A percentile compares a stretch with the other conserved stretches of the same genome.
Evolutionary conservation across 1,140 invertebrate genomes (phyloP).

Genomic region (Drosophila jambulina): DNA sequence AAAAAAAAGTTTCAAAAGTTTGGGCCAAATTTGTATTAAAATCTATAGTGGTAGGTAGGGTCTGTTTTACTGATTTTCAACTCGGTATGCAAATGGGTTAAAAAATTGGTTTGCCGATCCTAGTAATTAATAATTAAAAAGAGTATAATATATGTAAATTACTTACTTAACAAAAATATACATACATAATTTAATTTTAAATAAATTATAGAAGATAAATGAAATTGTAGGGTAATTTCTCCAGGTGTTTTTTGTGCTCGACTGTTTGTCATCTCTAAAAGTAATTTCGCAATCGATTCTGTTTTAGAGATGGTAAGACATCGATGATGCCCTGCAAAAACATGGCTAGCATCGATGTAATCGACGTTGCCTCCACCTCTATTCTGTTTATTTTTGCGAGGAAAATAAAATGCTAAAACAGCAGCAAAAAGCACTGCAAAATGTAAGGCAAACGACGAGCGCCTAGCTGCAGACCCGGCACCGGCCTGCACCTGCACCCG

Average conservation of each 20-base stretch:
- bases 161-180: too few relatives aligned
- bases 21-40: too few relatives aligned
- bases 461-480: slow-evolving; percentile 51
- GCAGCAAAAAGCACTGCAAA: slow-evolving; percentile 41
- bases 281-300: slow-evolving; percentile 37
- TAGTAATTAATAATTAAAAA: too few relatives aligned
- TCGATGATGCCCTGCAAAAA: not conserved
- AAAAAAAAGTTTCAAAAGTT: too few relatives aligned
- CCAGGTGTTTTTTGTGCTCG: not conserved
- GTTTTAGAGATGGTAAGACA: slow-evolving; percentile 13
- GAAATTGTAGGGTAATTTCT: not conserved
- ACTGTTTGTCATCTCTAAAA: not conserved
- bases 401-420: slow-evolving; percentile 16
- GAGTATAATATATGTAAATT: too few relatives aligned
- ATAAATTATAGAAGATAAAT: not conserved
- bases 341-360: not conserved
- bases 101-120: too few relatives aligned
- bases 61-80: too few relatives aligned
- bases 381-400: slow-evolving; percentile 61
- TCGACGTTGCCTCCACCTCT: not conserved
- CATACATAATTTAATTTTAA: too few relatives aligned
- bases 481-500: slow-evolving; percentile 5
- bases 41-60: too few relatives aligned
- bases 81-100: too few relatives aligned
- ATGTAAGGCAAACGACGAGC: slow-evolving; percentile 3